Base-by-base conservation (phyloP, 2,888 invertebrate species). In the Operophtera brumata region DNA sequence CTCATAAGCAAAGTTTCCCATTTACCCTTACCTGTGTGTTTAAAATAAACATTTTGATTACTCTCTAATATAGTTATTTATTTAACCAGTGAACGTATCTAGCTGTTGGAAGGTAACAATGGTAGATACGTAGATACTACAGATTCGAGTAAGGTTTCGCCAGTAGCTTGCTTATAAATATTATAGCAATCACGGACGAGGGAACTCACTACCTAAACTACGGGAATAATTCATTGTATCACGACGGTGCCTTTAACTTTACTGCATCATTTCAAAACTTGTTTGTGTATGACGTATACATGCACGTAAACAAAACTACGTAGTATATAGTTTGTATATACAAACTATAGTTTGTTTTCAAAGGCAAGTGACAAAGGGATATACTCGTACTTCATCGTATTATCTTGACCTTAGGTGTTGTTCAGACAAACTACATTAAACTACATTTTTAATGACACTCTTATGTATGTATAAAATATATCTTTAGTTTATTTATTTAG, bases 221-320 rank as follows among this genome's bases (percentile, higher is more conserved):
- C 53, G 47, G 57, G 63, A 72, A 74, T 74, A 62, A 74, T 74
- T 73, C 60, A 73, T 67, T 60, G 55, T 52, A 67, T 64, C 59
- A 59, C 54, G 58, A 52, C 56, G 58, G 54, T 42, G 50, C 60
- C 57, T 59, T 62, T 59, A 65, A 62, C 61, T 65, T 66, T 61
- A 62, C 58, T 57, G 56, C 54, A 54, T 25, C 50, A 48, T 52
- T 50, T 47, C 34, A 46, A 47, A 53, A 50, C 39, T 52, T 49
- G 14, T 52, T 46, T 20, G 35, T 46, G 10, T 43, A 32, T 46
- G 20, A 20, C 12, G 14, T 26, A 41, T 47, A 11, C 32, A 20
- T 47, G 20, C 32, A 20, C 20, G 20, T 20, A 20, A n/a, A n/a
- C n/a, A n/a, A n/a, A n/a, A n/a, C n/a, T n/a, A n/a, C n/a, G n/a